Conservation (phyloP, 2,797 vertebrate species). For the Alectoris magna region DNA sequence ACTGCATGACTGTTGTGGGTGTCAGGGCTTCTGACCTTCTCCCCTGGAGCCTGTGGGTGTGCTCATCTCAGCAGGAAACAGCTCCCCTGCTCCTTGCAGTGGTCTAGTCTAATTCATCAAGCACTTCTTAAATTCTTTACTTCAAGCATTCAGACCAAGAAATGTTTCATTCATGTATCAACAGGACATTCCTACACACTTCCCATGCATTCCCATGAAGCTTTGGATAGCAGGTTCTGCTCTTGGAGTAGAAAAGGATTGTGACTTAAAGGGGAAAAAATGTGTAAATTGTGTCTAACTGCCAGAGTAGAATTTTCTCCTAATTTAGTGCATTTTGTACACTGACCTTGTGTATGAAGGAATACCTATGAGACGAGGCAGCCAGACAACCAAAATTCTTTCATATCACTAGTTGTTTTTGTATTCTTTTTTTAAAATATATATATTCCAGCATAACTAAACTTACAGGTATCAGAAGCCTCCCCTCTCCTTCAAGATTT, state of each 20-base stretch:
- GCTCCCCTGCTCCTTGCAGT: not conserved
- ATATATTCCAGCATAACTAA: not conserved
- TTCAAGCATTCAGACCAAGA: not conserved
- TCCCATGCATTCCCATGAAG: not conserved
- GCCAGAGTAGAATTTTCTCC: not conserved
- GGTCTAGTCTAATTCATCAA: not conserved
- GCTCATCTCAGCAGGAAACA: not conserved
- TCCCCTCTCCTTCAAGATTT: not conserved
- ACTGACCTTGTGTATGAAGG: not conserved
- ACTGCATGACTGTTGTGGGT: not conserved
- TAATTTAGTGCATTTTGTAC: not conserved
- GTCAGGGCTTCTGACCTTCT: not conserved
- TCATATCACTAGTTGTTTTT: not conserved
- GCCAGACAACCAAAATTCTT: not conserved
- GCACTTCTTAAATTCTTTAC: not conserved
- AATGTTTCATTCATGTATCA: not conserved
- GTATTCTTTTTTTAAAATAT: not conserved
- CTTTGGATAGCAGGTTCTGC: not conserved
- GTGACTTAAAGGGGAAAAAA: accelerated
- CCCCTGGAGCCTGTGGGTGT: not conserved
- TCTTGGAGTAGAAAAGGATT: not conserved
- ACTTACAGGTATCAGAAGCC: not conserved
- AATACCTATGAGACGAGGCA: not conserved
- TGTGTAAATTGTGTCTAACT: not conserved
- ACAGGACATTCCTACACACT: not conserved